Base-by-base conservation (phyloP, 1,140 invertebrate genomes). In the Zaprionus davidi region DNA sequence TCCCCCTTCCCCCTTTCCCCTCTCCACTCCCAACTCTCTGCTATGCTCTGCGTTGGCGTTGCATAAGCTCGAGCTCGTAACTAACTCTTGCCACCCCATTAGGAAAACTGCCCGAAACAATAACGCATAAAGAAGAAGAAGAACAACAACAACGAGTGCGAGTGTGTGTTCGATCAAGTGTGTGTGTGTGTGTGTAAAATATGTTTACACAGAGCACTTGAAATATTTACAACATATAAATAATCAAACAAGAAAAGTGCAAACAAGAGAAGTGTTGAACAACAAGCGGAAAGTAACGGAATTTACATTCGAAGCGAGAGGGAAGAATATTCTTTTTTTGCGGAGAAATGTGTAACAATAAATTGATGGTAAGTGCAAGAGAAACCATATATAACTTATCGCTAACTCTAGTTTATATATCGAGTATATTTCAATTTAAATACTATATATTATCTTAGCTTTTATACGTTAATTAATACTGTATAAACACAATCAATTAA, bases 331-430 rank as follows among this genome's bases (percentile, higher is more conserved):
- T 57, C n/a, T 87, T 82, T 57, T 72, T 90, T 90, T 86, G 82
- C 82, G 86, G 87, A 90, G 86, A 90, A 90, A 90, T 90, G 86
- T 86, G 83, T 86, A 81, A 78, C 86, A 90, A 78, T 69, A 78
- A 90, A 81, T 81, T 91, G 76, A 74, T 90, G 86, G 86, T 90
- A 75, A 90, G 86, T 90, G 6, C 1, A 11, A 36, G 1, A 51
- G 28, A 22, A 55, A n/a, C 22, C 5, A 17, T 4, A 24, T 1
- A 51, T n/a, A 28, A 55, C n/a, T 13, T 9, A n/a, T 12, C 6
- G 13, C 11, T 22, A 57, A 22, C 17, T 20, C n/a, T 5, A 24
- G 38, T 20, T 13, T 66, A 44, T 44, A 13, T 41, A 3, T 4
- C 4, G 38, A 41, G 0, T 5, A 41, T 41, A 5, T 5, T 17